phyloP scores from a whole-genome alignment of 1,140 invertebrate species.

The Sitobion miscanthi region DNA sequence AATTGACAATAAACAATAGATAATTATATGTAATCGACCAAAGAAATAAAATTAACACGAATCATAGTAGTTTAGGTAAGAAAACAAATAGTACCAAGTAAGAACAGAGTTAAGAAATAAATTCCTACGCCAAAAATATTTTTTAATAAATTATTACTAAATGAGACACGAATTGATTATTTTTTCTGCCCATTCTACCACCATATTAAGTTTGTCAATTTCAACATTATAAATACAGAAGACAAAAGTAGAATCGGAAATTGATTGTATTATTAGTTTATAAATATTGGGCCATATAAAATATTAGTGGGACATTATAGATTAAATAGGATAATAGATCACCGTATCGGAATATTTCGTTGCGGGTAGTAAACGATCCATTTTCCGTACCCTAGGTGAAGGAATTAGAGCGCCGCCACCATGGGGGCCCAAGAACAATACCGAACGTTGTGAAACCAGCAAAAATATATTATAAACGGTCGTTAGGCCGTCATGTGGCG shows the following conservation, averaged over 20 bases:
- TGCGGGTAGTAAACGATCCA: slow-evolving; percentile 47
- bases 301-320: neutral
- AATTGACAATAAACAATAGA: slow-evolving; percentile 14
- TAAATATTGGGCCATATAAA: neutral
- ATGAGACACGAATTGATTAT: neutral
- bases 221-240: neutral
- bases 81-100: neutral
- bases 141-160: neutral
- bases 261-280: neutral
- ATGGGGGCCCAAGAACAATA: slow-evolving; percentile 48
- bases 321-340: slow-evolving; percentile 32
- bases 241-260: neutral
- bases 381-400: slow-evolving; percentile 25
- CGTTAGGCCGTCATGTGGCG: slow-evolving; percentile 50
- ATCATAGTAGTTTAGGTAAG: neutral
- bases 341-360: slow-evolving; percentile 19
- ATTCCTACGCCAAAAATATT: neutral
- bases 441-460: slow-evolving; percentile 38
- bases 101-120: neutral
- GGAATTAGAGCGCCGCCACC: slow-evolving; percentile 12
- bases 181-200: neutral
- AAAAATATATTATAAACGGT: slow-evolving; percentile 44
- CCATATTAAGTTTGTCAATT: neutral
- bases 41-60: slow-evolving; percentile 3
- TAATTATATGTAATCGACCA: slow-evolving; percentile 26